A percentile compares a stretch with the other conserved stretches of the same genome.
These are phyloP conservation scores for Andrena marginata DNA, from an alignment of 2,888 invertebrate species.

Conservation along the genomic window DNA sequence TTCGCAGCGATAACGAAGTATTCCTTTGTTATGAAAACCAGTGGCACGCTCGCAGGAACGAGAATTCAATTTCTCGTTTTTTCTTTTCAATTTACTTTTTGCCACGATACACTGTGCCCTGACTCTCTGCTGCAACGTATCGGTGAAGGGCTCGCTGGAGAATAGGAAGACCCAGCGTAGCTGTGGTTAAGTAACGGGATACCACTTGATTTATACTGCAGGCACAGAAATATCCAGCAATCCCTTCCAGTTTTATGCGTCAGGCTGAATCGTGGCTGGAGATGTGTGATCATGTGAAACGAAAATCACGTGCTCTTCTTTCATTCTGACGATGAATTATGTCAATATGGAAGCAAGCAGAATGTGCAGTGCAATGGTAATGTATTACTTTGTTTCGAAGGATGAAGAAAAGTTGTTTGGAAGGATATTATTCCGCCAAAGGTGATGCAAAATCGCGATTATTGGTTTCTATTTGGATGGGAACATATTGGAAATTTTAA, in stretches of 20 bases:
- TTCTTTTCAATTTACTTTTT: slow-evolving; percentile 75
- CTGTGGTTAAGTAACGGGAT: slow-evolving; percentile 62
- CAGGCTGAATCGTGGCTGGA: slow-evolving; percentile 53
- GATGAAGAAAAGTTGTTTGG: too few species aligned
- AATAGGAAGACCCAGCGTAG: slow-evolving; percentile 39
- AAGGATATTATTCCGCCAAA: too few species aligned
- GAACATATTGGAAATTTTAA: too few species aligned
- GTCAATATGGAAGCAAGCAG: neutral
- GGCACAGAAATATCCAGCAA: slow-evolving; percentile 55
- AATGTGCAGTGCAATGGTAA: neutral
- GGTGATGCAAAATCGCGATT: too few species aligned
- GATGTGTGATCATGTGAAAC: slow-evolving; percentile 47
- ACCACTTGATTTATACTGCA: slow-evolving; percentile 58
- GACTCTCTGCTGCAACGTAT: neutral
- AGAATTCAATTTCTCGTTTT: slow-evolving; percentile 76
- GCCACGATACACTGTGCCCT: neutral
- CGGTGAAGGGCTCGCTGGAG: slow-evolving; percentile 35
- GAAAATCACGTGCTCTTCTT: slow-evolving; percentile 10
- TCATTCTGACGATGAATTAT: neutral
- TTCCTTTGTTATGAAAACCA: neutral
- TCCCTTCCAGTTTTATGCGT: slow-evolving; percentile 56
- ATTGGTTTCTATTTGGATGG: too few species aligned
- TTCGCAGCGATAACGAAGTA: slow-evolving; percentile 28
- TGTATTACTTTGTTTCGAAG: too few species aligned
- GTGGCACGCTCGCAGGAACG: too few species aligned